phyloP scores from a whole-genome alignment of 2,113 vertebrate genomes.

The Cyprinodon brontotheroides region DNA sequence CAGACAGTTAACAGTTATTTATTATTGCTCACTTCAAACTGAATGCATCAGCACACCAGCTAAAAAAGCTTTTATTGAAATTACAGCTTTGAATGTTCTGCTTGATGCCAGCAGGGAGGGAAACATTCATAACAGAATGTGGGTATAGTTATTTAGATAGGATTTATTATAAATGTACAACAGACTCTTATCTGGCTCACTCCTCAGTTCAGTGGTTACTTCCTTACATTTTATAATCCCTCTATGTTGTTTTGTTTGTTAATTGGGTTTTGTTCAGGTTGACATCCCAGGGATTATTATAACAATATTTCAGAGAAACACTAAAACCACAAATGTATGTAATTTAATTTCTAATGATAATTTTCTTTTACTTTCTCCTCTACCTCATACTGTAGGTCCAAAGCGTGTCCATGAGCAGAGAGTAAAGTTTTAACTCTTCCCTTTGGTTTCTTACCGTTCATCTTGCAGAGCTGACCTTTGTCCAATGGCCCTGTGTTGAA shows the following conservation, averaged over 20 bases:
- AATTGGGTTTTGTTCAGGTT: neutral
- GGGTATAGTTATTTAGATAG: neutral
- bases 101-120: constrained; percentile 2
- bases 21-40: constrained; percentile 14
- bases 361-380: neutral
- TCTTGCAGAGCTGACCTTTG: constrained; percentile 78
- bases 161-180: neutral
- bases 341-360: neutral
- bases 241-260: neutral
- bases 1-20: constrained; percentile 5
- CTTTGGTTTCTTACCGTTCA: constrained; percentile 51
- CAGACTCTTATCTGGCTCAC: neutral
- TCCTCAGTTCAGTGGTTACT: neutral
- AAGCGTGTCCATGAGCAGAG: neutral
- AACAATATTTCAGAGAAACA: neutral
- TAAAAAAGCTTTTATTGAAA: constrained; percentile 24
- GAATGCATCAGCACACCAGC: constrained; percentile 8
- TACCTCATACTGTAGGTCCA: neutral
- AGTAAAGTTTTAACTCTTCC: neutral
- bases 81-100: constrained; percentile 20
- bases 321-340: neutral
- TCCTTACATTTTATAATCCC: neutral
- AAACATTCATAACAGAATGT: neutral
- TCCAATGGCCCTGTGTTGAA: constrained; percentile 86
- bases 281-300: neutral